These are phyloP conservation scores for Phocoena phocoena DNA, from an alignment of 2,113 vertebrate species.

Conservation along the genomic window DNA sequence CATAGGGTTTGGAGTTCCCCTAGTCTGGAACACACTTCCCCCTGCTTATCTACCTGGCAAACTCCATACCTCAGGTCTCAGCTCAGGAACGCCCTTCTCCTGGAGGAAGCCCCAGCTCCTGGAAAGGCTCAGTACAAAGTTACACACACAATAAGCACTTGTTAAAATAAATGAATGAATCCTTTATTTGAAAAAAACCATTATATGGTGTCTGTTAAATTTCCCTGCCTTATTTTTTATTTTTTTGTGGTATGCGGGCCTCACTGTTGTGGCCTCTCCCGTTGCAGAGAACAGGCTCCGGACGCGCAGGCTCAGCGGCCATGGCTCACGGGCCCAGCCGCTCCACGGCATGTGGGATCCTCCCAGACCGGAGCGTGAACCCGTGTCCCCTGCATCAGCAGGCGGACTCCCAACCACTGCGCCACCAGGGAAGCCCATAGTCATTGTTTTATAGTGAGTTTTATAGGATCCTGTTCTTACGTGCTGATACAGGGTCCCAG, in stretches of 20 bases:
- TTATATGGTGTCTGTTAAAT: neutral
- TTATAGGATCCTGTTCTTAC: neutral
- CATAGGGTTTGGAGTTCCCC: neutral
- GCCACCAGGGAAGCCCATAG: neutral
- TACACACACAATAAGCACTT: neutral
- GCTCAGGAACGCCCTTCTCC: neutral
- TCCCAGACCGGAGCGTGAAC: no score
- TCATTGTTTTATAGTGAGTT: neutral
- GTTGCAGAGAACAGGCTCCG: no score
- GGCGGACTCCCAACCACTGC: no score
- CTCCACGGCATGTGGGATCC: no score
- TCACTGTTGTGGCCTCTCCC: no score
- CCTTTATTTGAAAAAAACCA: neutral
- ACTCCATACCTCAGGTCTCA: neutral
- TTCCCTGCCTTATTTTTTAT: neutral
- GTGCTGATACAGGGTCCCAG: neutral
- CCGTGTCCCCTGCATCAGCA: no score
- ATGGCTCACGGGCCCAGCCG: no score
- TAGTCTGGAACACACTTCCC: neutral
- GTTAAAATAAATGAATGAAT: constrained; percentile 3
- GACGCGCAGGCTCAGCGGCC: no score
- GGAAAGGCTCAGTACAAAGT: neutral
- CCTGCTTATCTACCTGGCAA: neutral
- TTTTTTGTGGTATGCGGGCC: no score
- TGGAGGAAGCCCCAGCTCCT: neutral